Base-by-base conservation (phyloP, 2,888 invertebrate species). In the Drosophila mulleri region DNA sequence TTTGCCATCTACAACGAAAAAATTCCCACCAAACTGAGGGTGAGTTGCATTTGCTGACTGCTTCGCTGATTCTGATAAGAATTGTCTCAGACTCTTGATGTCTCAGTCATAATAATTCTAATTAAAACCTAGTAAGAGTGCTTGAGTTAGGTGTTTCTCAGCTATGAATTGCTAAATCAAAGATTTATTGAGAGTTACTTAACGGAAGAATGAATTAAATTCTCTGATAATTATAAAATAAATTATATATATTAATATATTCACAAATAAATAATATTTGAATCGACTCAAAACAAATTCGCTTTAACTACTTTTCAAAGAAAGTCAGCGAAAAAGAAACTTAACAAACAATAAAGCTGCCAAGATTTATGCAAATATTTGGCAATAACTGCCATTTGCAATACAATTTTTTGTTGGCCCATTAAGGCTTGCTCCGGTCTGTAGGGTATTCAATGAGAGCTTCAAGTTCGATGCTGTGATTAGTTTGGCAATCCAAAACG, bases 41-140 rank as follows among this genome's bases (percentile, higher is more conserved):
- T 78, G 65, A 75, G 58, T 71, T 67, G 63, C 67, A 75, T 58
- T 70, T 29, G 39, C 16, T 65, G 57, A 20, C 41, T 71, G 68
- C 79, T 62, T 64, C 61, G 32, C 42, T 75, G 71, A 48, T 58
- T 83, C 89, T 83, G 83, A 83, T 88, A 86, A 83, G 89, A 88
- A 59, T 58, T 29, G 29, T 29, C 29, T 29, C 29, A 29, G 47
- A 11, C 29, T 8, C 29, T 29, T 29, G 50, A n/a, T 53, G 37
- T 52, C 54, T 60, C 29, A 61, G 71, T 53, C 42, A 50, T 29
- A 61, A 44, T 53, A 54, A 56, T 56, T 75, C 61, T 39, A 65
- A 65, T 61, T 58, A 57, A 53, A n/a, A 42, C 14, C 12, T n/a
- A 37, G 6, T 54, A 48, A 58, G 42, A 20, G 20, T 39, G 16